Conservation (phyloP, 2,797 vertebrate genomes). For the Cryptoblepharus egeriae region DNA sequence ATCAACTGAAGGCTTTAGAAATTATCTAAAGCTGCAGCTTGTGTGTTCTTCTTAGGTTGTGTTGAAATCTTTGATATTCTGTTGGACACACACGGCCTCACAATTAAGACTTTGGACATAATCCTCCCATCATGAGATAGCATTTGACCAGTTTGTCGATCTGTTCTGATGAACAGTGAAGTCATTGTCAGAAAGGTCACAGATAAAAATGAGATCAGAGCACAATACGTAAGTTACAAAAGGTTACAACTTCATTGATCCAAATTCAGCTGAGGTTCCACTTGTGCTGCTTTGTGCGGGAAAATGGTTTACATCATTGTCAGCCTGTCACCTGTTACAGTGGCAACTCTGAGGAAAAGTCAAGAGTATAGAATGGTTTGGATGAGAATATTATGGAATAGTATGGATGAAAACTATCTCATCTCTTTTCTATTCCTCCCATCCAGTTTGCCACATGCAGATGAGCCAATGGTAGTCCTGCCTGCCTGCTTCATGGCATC, state of each 20-base stretch:
- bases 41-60: not conserved
- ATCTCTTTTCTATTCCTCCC: not conserved
- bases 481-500: too few relatives aligned
- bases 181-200: not conserved
- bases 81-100: not conserved
- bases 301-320: constrained; percentile 20
- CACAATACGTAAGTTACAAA: not conserved
- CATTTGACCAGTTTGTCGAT: not conserved
- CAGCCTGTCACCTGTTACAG: not conserved
- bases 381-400: too few relatives aligned
- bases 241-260: constrained; percentile 13
- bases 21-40: not conserved
- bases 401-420: not conserved
- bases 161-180: not conserved
- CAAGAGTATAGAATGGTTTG: too few relatives aligned
- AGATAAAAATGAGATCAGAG: not conserved
- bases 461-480: too few relatives aligned
- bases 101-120: not conserved
- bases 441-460: too few relatives aligned
- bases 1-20: not conserved
- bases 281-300: constrained; percentile 7
- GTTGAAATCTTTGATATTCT: not conserved
- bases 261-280: constrained; percentile 8
- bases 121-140: not conserved
- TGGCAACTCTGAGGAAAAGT: constrained; percentile 1